These are phyloP conservation scores for Psittacula cyanocephala DNA, from an alignment of 2,113 vertebrate genomes.

Conservation along the genomic window DNA sequence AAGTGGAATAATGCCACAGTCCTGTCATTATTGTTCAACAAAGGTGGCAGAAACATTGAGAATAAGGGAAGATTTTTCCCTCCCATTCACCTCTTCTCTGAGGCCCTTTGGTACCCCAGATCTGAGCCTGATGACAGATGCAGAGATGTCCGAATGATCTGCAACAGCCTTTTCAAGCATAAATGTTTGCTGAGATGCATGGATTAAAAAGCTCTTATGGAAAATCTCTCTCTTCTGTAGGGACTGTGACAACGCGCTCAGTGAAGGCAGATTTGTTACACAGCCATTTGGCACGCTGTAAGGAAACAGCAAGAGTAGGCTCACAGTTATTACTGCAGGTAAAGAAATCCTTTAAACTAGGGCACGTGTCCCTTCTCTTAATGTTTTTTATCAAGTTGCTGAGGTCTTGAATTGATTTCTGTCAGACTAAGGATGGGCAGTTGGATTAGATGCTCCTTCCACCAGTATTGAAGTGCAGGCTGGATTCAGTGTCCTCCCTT, in stretches of 20 bases:
- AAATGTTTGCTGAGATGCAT: background rate
- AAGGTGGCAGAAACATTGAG: background rate
- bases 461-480: background rate
- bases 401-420: background rate
- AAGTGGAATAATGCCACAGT: background rate
- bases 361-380: background rate
- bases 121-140: background rate
- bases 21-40: background rate
- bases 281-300: background rate
- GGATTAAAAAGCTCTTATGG: background rate
- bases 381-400: background rate
- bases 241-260: fast-evolving
- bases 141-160: background rate
- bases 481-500: background rate
- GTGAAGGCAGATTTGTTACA: background rate
- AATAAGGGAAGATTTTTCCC: background rate
- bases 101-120: background rate
- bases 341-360: background rate
- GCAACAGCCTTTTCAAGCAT: background rate
- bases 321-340: background rate
- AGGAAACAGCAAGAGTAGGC: background rate
- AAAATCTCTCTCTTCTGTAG: background rate
- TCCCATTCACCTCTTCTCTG: background rate
- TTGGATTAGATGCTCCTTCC: background rate
- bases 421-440: background rate